Conservation (phyloP, 2,888 invertebrate species). For the Caenorhabditis angaria region DNA sequence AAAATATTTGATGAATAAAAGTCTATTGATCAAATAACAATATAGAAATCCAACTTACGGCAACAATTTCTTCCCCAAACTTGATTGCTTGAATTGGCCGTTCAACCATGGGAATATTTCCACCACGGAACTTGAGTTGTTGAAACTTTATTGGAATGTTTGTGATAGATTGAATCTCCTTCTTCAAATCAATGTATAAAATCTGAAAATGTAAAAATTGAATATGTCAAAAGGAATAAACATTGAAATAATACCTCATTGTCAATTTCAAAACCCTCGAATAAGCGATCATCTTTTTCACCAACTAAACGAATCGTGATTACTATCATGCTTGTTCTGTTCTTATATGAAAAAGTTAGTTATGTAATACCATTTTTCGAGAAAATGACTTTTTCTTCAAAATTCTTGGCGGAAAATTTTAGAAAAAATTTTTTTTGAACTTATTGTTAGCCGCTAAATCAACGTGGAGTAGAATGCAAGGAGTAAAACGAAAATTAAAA, state of each 20-base stretch:
- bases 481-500: no score
- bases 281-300: conserved; percentile 17
- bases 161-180: conserved; percentile 11
- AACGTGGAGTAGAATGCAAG: no score
- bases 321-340: conserved; percentile 16
- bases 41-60: conserved; percentile 23
- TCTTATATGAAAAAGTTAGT: no score
- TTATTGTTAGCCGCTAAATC: no score
- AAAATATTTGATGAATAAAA: conserved; percentile 4
- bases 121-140: conserved; percentile 13
- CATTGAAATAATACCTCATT: background rate
- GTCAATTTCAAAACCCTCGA: conserved; percentile 8
- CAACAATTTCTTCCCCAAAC: conserved; percentile 16
- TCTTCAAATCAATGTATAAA: conserved; percentile 12
- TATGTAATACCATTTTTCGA: no score
- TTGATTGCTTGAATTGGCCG: conserved; percentile 3
- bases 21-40: conserved; percentile 25
- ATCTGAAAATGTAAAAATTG: conserved; percentile 14
- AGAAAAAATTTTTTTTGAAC: no score
- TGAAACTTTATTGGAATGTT: conserved; percentile 13
- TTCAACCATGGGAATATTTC: background rate
- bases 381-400: no score
- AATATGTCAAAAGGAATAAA: background rate
- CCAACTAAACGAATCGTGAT: conserved; percentile 19
- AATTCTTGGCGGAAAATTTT: no score